Base-by-base conservation (phyloP, 2,113 vertebrate genomes). In the Sterna hirundo region DNA sequence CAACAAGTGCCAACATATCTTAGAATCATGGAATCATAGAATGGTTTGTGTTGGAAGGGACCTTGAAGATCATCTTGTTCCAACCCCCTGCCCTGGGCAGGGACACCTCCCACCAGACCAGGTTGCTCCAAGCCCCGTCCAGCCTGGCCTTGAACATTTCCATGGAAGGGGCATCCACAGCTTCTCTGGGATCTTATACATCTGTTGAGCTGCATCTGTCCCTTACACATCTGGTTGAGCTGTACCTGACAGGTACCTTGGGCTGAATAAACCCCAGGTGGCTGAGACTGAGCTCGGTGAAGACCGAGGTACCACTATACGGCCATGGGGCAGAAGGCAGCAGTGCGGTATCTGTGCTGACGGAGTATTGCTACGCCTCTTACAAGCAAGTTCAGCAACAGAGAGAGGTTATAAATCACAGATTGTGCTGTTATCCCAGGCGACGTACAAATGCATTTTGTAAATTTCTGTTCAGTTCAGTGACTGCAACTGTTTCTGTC, bases 261-360 rank as follows among this genome's bases (percentile, higher is more conserved):
- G 62, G 22, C 40, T 76, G 55, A 52, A 58, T 13, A 72, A 83
- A 40, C 9, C 13, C 15, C 65, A 72, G 16, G 32, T 46, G 86
- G 27, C 10, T 1, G 9, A 46, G 40, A 6, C 20, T 9, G n/a
- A 61, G 76, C 54, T 77, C 15, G 21, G 52, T 11, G 32, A 51
- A 44, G 58, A 13, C 21, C 13, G 17, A 80, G 70, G 22, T 34
- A 40, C 30, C 27, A 6, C 40, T 51, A 0, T 22, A 10, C 23
- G 52, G 29, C 17, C n/a, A 29, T 7, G 32, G 54, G 21, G 36
- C 62, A 36, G 65, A 38, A 68, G 38, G 36, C 46, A 71, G 52
- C 32, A 8, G 51, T 4, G 10, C 1, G 0, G 2, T 64, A 58
- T 7, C 30, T 42, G 15, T 36, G 40, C 44, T 52, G 34, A 9